These are phyloP conservation scores for Pionites leucogaster DNA, from an alignment of 2,113 vertebrate species.

Conservation along the genomic window DNA sequence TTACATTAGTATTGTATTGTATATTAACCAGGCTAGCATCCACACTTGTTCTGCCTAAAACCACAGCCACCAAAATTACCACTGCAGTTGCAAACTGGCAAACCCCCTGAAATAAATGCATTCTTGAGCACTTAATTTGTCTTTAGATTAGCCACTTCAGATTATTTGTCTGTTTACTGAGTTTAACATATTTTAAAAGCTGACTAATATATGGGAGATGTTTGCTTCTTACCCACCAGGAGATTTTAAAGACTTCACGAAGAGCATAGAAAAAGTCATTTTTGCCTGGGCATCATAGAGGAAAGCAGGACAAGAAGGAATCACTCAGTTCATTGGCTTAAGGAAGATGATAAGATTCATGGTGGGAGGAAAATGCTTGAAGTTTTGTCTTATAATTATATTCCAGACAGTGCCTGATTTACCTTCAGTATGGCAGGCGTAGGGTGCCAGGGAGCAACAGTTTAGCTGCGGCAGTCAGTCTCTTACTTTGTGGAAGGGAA, in stretches of 20 bases:
- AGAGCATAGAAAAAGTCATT: not conserved
- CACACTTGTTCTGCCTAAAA: constrained; percentile 2
- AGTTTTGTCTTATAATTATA: not conserved
- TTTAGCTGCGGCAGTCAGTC: not conserved
- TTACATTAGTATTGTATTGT: constrained; percentile 7
- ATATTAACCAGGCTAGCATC: not conserved
- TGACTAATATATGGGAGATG: not conserved
- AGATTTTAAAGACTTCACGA: not conserved
- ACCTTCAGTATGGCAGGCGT: not conserved
- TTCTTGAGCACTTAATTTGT: not conserved
- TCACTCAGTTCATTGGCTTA: not conserved
- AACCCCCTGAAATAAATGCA: not conserved
- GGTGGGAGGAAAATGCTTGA: not conserved
- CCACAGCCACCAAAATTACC: not conserved
- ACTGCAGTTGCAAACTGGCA: not conserved
- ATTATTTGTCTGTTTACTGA: not conserved
- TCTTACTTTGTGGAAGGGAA: not conserved
- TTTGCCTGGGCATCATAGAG: not conserved
- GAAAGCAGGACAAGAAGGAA: not conserved
- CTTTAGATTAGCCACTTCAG: not conserved
- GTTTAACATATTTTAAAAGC: not conserved
- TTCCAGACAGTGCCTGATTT: not conserved
- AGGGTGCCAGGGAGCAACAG: not conserved
- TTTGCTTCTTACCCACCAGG: not conserved
- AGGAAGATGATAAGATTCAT: not conserved